A percentile compares a stretch with the other conserved stretches of the same genome.
Conservation (phyloP, 2,888 invertebrate species). For the Tetramorium bicarinatum region DNA sequence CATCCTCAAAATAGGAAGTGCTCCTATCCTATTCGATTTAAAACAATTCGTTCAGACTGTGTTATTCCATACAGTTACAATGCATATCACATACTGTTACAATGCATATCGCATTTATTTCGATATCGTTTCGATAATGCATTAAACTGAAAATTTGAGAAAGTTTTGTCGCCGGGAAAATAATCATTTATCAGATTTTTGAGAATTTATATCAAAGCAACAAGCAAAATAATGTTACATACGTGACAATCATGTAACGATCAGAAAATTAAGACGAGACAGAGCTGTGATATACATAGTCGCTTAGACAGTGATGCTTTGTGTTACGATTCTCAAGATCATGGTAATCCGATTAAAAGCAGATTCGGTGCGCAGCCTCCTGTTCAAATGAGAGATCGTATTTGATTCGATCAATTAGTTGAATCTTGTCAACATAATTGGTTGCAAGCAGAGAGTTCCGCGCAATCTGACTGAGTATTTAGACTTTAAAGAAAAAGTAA, state of each 20-base stretch:
- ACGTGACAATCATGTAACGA: background rate
- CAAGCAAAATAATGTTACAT: background rate
- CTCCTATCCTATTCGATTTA: constrained; percentile 14
- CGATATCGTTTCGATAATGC: background rate
- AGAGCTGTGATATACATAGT: background rate
- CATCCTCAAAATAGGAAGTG: background rate
- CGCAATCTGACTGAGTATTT: background rate
- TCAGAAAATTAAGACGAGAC: constrained; percentile 31
- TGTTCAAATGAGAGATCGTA: constrained; percentile 18
- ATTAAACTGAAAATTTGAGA: background rate
- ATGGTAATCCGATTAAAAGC: constrained; percentile 71
- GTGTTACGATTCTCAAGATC: constrained; percentile 46
- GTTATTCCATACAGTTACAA: background rate
- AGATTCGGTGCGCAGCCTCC: constrained; percentile 20
- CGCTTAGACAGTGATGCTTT: constrained; percentile 36
- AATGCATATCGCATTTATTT: background rate
- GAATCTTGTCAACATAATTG: constrained; percentile 14
- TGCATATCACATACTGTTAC: background rate
- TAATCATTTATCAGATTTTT: background rate
- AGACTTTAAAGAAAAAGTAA: background rate
- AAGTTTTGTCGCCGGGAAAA: background rate
- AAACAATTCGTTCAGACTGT: background rate
- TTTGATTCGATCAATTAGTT: constrained; percentile 43
- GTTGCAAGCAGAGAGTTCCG: background rate
- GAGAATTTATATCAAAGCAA: background rate